These are phyloP conservation scores for Selene dorsalis DNA, from an alignment of 2,797 vertebrate genomes.

Conservation along the genomic window DNA sequence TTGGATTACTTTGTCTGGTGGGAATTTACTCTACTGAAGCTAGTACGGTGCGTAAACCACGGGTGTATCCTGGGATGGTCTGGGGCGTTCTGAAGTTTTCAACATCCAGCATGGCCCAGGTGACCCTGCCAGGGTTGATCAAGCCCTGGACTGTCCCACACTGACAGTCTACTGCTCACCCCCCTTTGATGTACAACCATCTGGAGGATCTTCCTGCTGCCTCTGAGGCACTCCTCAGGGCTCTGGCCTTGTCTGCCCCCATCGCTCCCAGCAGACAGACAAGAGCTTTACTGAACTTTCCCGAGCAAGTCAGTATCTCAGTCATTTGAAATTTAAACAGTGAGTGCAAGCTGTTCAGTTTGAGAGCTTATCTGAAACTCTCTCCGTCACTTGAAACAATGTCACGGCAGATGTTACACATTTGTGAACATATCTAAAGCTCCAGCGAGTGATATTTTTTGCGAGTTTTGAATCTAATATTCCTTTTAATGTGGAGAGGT, in stretches of 20 bases:
- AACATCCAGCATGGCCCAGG: conserved; percentile 20
- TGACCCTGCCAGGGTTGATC: conserved; percentile 45
- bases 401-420: conserved; percentile 5
- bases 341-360: conserved; percentile 27
- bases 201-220: conserved; percentile 48
- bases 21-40: neutral
- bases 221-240: conserved; percentile 25
- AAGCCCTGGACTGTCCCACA: conserved; percentile 41
- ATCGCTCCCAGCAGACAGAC: conserved; percentile 31
- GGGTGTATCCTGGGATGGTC: conserved; percentile 20
- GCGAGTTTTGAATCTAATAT: neutral
- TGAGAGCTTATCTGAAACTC: conserved; percentile 18
- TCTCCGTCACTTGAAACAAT: conserved; percentile 5
- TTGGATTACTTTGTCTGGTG: neutral
- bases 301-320: conserved; percentile 18
- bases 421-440: conserved; percentile 10
- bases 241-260: conserved; percentile 36
- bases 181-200: conserved; percentile 51
- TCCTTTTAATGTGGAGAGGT: conserved; percentile 2
- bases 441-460: neutral
- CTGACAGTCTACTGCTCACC: conserved; percentile 25
- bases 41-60: neutral
- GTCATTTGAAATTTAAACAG: conserved; percentile 49
- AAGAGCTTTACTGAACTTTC: conserved; percentile 46
- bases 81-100: conserved; percentile 13